Evolutionary conservation across 2,113 vertebrate genomes (phyloP), one percentile per base, ranked within the genome.

Genomic region (Datnioides undecimradiatus): DNA sequence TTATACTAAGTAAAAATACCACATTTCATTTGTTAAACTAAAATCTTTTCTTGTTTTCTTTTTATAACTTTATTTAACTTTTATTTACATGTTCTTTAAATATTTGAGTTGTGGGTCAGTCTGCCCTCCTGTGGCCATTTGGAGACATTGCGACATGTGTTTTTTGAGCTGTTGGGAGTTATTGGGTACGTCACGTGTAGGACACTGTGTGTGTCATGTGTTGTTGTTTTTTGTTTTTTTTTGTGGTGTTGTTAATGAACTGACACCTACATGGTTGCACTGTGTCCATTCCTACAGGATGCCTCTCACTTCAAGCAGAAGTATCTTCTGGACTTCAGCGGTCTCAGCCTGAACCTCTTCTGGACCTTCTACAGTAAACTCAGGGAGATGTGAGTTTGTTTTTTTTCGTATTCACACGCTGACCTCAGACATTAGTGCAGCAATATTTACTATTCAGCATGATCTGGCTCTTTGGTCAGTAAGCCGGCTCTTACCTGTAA

Each of bases 361-460:
- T 99, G 98, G 98, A 94, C 91, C 86, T 99, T 99, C 93, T 99
- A 99, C 90, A 96, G 83, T 85, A 98, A 97, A 94, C 95, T 99
- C 87, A 94, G 95, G 89, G 92, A 96, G 88, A 96, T 96, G 98
- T 99, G 95, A 95, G 94, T 94, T 27, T 2, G 7, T 36, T 5
- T 19, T 60, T 36, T 36, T 23, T 25, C 14, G 14, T 8, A 14
- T 49, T 5, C 21, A 14, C 0, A 55, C 0, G 0, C 11, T 17
- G 1, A n/a, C 11, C 59, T 10, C 43, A 34, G 13, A 21, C 25
- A 23, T 48, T 21, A 45, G 3, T 6, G 16, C 59, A 62, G 6
- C 10, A 43, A 2, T 59, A 6, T 31, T 55, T 4, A 43, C 21
- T 8, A 45, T 51, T 41, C 38, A 21, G 19, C 21, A 1, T 13